A percentile compares a stretch with the other conserved stretches of the same genome.
Conservation (phyloP, 2,888 invertebrate species). For the Eupsilia transversa region DNA sequence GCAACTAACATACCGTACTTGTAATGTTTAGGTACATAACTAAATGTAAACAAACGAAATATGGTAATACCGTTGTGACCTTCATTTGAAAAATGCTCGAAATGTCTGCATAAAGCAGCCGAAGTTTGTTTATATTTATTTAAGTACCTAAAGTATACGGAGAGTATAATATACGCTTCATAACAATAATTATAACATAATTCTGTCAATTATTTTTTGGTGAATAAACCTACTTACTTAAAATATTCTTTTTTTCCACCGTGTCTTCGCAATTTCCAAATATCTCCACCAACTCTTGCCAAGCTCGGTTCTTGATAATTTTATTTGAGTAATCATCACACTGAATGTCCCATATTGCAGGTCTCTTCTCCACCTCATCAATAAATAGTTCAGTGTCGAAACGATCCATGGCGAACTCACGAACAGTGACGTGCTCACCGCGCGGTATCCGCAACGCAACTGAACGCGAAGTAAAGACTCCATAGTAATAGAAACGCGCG, state of each 20-base stretch:
- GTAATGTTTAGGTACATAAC: conserved; percentile 4
- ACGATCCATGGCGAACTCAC: too few relatives aligned
- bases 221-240: conserved; percentile 10
- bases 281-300: conserved; percentile 55
- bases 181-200: conserved; percentile 2
- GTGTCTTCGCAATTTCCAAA: conserved; percentile 23
- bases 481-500: too few relatives aligned
- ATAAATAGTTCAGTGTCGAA: too few relatives aligned
- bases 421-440: too few relatives aligned
- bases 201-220: background rate
- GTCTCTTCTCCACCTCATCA: too few relatives aligned
- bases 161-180: conserved; percentile 58
- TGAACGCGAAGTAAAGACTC: too few relatives aligned
- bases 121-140: conserved; percentile 52
- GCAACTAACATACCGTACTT: conserved; percentile 40
- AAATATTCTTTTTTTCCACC: background rate
- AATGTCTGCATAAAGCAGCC: conserved; percentile 38
- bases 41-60: background rate
- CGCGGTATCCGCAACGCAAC: too few relatives aligned
- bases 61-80: conserved; percentile 1
- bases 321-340: conserved; percentile 63
- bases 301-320: conserved; percentile 42
- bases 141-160: conserved; percentile 60
- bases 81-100: conserved; percentile 1
- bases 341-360: conserved; percentile 62